Conservation (phyloP, 2,113 vertebrate genomes). For the Hyla sarda region DNA sequence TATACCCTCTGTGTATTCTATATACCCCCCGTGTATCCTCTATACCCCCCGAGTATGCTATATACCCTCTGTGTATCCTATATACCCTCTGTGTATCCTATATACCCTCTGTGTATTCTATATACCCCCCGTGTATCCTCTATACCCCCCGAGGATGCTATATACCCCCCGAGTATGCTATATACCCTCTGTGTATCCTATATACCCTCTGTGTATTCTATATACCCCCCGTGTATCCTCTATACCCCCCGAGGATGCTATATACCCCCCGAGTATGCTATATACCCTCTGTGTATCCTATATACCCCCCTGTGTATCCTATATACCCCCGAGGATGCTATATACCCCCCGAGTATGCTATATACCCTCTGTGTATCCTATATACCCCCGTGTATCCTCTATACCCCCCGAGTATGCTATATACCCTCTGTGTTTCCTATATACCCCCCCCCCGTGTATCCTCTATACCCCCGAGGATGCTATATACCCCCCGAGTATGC, state of each 20-base stretch:
- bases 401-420: neutral
- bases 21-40: no score
- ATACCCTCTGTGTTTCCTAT: neutral
- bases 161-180: no score
- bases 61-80: neutral
- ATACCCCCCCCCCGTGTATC: neutral
- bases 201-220: neutral
- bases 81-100: neutral
- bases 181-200: no score
- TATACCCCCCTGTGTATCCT: neutral
- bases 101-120: neutral
- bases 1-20: no score
- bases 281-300: no score
- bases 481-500: neutral
- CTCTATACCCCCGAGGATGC: neutral
- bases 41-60: no score
- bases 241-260: neutral
- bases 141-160: neutral
- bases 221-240: neutral
- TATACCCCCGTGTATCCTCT: neutral
- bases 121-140: no score
- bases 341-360: neutral
- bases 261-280: neutral
- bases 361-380: neutral
- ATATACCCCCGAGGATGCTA: no score